Conservation (phyloP, 2,797 vertebrate genomes). For the Glyptemys insculpta region DNA sequence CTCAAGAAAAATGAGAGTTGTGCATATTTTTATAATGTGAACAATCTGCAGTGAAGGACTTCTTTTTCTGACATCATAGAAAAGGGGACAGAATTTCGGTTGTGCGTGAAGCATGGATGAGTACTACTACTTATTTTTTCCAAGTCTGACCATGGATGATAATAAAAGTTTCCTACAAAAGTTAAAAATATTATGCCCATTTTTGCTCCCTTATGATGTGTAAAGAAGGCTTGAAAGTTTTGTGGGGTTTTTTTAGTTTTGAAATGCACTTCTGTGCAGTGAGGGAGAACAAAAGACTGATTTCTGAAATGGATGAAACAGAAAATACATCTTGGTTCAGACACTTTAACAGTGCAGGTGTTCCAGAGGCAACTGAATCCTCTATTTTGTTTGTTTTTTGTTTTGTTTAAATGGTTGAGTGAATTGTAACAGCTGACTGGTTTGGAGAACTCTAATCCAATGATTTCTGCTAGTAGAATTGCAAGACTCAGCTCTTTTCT, state of each 20-base stretch:
- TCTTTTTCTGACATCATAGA: constrained; percentile 1
- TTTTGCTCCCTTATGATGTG: neutral
- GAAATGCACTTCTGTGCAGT: neutral
- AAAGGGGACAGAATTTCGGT: neutral
- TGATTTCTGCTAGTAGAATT: constrained; percentile 26
- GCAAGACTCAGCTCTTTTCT: neutral
- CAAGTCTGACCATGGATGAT: constrained; percentile 21
- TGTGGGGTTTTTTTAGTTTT: constrained; percentile 1
- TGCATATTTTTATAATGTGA: neutral
- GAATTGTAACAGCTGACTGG: neutral
- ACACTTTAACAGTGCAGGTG: constrained; percentile 1
- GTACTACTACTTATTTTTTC: constrained; percentile 11
- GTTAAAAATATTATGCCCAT: constrained; percentile 43
- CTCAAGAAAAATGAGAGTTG: neutral
- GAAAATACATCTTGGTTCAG: neutral
- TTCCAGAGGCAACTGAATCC: neutral
- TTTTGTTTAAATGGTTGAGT: constrained; percentile 11
- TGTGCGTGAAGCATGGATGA: neutral
- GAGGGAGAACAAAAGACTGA: neutral
- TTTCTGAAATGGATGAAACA: neutral
- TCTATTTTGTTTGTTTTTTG: neutral
- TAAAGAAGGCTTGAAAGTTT: neutral
- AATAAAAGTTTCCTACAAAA: constrained; percentile 29
- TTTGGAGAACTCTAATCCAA: neutral
- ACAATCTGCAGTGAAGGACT: neutral